Conservation (phyloP, 2,888 invertebrate species). For the Troides helena region DNA sequence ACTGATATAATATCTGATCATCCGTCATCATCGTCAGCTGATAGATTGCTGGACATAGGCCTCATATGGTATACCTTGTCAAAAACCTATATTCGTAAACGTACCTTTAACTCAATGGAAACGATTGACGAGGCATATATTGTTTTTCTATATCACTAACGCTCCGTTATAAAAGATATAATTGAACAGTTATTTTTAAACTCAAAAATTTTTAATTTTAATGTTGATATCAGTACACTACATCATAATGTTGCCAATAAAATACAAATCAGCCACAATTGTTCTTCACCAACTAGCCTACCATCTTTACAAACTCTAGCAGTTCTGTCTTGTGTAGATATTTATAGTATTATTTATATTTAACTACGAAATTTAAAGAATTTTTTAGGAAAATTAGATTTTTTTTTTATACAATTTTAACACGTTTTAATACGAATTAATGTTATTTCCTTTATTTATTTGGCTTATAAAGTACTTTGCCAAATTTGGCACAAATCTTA, state of each 20-base stretch:
- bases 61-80: no score
- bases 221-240: no score
- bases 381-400: background rate
- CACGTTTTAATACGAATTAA: background rate
- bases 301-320: background rate
- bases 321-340: background rate
- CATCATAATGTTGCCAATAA: background rate
- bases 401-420: constrained; percentile 5
- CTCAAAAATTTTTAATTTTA: no score
- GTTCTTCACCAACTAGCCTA: background rate
- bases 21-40: no score
- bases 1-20: no score
- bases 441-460: background rate
- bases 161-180: no score
- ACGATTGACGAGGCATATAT: no score
- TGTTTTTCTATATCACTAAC: no score
- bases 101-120: no score
- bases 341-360: background rate
- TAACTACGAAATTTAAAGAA: background rate
- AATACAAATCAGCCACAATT: background rate
- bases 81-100: no score
- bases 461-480: background rate
- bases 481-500: background rate
- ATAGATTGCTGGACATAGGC: no score
- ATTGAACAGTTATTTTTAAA: no score